Percentiles rank a stretch among this genome's conserved stretches.
phyloP scores from a whole-genome alignment of 2,888 invertebrate genomes.

The Timema podura region DNA sequence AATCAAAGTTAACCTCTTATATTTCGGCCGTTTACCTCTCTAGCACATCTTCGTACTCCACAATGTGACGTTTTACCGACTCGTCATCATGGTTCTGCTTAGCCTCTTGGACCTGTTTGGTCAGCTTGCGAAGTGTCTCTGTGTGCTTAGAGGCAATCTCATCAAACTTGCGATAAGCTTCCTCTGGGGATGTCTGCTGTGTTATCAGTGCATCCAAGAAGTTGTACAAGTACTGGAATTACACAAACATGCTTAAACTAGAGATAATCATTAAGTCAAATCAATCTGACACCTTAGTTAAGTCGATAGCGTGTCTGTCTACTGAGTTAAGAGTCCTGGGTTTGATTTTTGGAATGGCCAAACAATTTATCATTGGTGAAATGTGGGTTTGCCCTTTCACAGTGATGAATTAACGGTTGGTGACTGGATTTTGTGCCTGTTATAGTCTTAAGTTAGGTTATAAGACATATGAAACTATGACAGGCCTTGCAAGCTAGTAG shows the following conservation, averaged over 20 bases:
- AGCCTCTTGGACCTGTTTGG: conserved; percentile 92
- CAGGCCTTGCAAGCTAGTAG: no score
- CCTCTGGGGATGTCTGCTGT: conserved; percentile 93
- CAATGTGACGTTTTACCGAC: conserved; percentile 81
- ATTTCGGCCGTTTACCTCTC: conserved; percentile 52
- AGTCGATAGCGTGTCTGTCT: no score
- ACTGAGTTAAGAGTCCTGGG: no score
- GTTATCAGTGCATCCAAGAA: conserved; percentile 96
- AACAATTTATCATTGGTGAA: no score
- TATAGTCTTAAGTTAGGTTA: no score
- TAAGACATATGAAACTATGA: no score
- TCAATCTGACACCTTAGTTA: no score
- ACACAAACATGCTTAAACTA: conserved; percentile 8
- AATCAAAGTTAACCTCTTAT: neutral
- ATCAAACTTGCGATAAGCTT: conserved; percentile 93
- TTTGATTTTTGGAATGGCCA: no score
- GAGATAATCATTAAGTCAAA: no score
- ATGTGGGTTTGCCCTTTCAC: no score
- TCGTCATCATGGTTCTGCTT: conserved; percentile 84
- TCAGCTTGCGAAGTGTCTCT: conserved; percentile 82
- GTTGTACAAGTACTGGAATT: conserved; percentile 78
- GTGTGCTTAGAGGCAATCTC: conserved; percentile 88
- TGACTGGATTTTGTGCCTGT: no score
- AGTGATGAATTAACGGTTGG: no score
- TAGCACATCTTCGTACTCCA: conserved; percentile 85